These are phyloP conservation scores for Chloropsis cyanopogon DNA, from an alignment of 2,113 vertebrate species.

Conservation along the genomic window DNA sequence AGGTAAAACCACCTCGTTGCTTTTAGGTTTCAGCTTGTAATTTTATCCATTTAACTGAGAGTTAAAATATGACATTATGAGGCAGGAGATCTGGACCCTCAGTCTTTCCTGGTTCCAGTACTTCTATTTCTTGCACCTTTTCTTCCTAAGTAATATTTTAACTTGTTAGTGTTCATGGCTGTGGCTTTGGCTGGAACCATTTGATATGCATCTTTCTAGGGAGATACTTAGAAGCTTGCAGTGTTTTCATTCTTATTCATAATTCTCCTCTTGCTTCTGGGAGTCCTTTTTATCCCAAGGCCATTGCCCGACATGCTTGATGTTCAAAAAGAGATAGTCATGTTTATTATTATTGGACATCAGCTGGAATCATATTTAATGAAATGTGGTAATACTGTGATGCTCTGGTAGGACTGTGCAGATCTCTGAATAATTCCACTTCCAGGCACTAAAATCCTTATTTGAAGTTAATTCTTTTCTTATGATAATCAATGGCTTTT, in stretches of 20 bases:
- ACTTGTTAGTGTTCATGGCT: not conserved
- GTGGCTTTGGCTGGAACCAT: not conserved
- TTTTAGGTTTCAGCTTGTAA: not conserved
- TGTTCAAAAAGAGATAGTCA: not conserved
- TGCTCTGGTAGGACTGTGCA: not conserved
- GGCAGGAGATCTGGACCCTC: not conserved
- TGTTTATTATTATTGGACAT: not conserved
- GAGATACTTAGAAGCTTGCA: not conserved
- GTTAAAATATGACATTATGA: not conserved
- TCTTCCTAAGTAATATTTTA: not conserved
- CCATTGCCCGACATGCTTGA: not conserved
- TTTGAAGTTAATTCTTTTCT: not conserved
- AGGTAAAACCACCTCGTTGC: not conserved
- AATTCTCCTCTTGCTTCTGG: not conserved
- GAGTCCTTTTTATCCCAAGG: not conserved
- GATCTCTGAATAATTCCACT: not conserved
- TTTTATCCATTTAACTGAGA: not conserved
- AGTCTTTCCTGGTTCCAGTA: not conserved
- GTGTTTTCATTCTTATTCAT: conserved; percentile 19
- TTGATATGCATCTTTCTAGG: not conserved
- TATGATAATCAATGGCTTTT: not conserved
- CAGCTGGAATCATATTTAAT: not conserved
- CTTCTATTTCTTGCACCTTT: conserved; percentile 13
- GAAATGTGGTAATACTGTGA: not conserved
- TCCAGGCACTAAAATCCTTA: not conserved